Conservation (phyloP, 2,888 invertebrate genomes). For the Platerodrilus igneus region DNA sequence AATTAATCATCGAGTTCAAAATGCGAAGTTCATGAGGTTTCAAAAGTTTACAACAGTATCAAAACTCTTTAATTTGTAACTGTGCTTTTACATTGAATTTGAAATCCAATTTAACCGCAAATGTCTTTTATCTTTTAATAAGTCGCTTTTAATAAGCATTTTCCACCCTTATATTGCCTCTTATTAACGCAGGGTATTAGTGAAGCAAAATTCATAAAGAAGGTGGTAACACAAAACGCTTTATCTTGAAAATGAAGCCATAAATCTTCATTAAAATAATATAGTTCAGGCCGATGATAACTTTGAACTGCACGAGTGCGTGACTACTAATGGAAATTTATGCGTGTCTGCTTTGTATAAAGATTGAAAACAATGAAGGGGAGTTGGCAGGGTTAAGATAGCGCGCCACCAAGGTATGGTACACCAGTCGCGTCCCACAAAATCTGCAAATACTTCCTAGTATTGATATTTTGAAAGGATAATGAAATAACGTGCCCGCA, state of each 20-base stretch:
- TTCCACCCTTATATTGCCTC: no score
- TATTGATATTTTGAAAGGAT: constrained; percentile 16
- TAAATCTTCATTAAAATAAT: constrained; percentile 24
- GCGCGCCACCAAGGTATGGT: no score
- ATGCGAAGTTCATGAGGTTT: background rate
- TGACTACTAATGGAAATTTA: constrained; percentile 26
- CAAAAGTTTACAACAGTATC: background rate
- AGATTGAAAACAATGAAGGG: constrained; percentile 24
- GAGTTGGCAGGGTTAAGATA: constrained; percentile 20
- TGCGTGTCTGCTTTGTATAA: constrained; percentile 27
- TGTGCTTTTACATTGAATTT: background rate
- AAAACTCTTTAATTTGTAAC: background rate
- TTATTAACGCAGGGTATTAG: no score
- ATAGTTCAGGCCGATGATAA: constrained; percentile 25
- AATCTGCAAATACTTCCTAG: constrained; percentile 19
- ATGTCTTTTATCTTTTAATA: no score
- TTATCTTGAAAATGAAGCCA: constrained; percentile 21
- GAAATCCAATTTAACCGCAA: background rate
- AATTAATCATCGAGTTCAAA: background rate
- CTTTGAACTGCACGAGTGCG: constrained; percentile 27
- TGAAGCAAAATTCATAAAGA: no score
- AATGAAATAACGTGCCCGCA: constrained; percentile 18
- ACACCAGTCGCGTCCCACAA: no score
- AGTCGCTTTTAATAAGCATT: no score
- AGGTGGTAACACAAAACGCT: constrained; percentile 17